Evolutionary conservation across 2,113 vertebrate species (phyloP).

Genomic region (Antennarius striatus): DNA sequence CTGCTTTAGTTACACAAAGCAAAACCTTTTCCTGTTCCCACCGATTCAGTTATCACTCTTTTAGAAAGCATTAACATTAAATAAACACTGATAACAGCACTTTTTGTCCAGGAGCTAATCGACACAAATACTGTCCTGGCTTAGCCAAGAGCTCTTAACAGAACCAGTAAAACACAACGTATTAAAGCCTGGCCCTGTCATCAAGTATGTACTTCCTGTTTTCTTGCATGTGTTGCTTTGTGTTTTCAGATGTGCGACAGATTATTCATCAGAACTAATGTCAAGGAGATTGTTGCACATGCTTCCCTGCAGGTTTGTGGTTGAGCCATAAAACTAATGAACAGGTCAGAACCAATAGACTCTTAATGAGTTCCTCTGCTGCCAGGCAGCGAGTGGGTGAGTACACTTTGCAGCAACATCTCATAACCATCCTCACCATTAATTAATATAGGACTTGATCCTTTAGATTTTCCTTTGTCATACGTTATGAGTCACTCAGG

Average conservation of each 20-base stretch:
- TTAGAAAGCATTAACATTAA: too few relatives aligned
- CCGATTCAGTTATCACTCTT: too few relatives aligned
- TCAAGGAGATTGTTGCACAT: neutral
- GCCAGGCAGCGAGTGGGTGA: slow-evolving; percentile 18
- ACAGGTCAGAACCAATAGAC: slow-evolving; percentile 11
- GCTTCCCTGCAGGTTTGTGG: slow-evolving; percentile 38
- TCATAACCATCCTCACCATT: neutral
- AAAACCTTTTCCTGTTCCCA: too few relatives aligned
- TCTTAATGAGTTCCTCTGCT: slow-evolving; percentile 16
- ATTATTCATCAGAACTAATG: slow-evolving; percentile 20
- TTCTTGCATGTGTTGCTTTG: neutral
- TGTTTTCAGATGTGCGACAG: slow-evolving; percentile 31
- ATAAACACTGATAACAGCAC: too few relatives aligned
- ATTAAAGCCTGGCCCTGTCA: too few relatives aligned
- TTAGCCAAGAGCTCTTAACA: too few relatives aligned
- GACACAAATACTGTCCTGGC: too few relatives aligned
- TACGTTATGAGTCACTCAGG: slow-evolving; percentile 2
- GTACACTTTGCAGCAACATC: slow-evolving; percentile 12
- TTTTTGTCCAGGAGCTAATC: too few relatives aligned
- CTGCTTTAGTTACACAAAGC: too few relatives aligned
- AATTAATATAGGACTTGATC: neutral
- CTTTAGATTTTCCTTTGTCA: neutral
- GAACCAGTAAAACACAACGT: too few relatives aligned
- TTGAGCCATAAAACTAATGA: slow-evolving; percentile 33
- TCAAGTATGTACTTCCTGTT: neutral